Base-by-base conservation (phyloP, 2,797 vertebrate genomes). In the Toxotes lorentzi region DNA sequence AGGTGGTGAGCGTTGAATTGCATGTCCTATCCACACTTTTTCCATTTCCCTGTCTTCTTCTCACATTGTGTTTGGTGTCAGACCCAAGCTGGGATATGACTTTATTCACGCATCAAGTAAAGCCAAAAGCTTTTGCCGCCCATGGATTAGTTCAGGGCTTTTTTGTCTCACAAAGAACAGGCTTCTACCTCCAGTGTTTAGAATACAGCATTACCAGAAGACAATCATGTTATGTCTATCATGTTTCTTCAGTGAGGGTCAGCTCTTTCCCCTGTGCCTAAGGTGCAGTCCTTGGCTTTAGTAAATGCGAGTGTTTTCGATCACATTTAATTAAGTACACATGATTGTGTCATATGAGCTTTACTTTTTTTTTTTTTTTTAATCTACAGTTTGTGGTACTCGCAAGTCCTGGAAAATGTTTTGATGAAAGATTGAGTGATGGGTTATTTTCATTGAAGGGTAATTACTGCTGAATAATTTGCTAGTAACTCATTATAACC, bases 151-250 rank as follows among this genome's bases (percentile, higher is more conserved):
- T 64, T 76, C 78, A 14, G 32, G 32, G 48, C 45, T 38, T 57
- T 76, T 70, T 45, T 34, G 62, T 53, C 54, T 63, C n/a, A 56
- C 54, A 63, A 71, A 54, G 47, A 82, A 51, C 48, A 61, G 67
- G 90, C 64, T 83, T 78, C 87, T 89, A 88, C 81, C 87, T 81
- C 85, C 88, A 87, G 85, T 86, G 83, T 92, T 91, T 77, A 76
- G 19, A 83, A 63, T 54, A 57, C 57, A 70, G 56, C 56, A 85
- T 75, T 62, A 82, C 64, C 41, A 82, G 61, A 72, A 14, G 51
- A 72, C 34, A 54, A 48, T 9, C 0, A 54, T 66, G 4, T 61
- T 75, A 17, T 60, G 62, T 75, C 57, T 79, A 4, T 88, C 59
- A 35, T 81, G 41, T 66, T 34, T 70, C 65, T 63, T 65, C 72